Base-by-base conservation (phyloP, 1,140 invertebrate genomes). In the Panagrolaimus sp. region DNA sequence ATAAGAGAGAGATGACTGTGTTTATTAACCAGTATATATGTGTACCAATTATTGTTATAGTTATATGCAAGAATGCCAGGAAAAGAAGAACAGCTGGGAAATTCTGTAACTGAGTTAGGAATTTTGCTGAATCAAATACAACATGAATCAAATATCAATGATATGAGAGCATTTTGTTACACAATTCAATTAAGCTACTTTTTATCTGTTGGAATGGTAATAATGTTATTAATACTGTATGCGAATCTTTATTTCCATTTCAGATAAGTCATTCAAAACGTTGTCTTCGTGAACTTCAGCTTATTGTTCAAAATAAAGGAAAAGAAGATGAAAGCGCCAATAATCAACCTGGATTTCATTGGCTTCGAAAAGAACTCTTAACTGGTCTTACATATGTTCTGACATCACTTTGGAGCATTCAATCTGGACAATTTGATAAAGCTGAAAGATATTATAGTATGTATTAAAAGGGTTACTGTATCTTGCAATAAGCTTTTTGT, bases 331-430 rank as follows among this genome's bases (percentile, higher is more conserved):
- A 57, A 57, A 2, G 14, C n/a, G 51, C 51, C 1, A 38, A 38
- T 38, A 38, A 38, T 38, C n/a, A 13, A 2, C 20, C 14, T 1
- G 27, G 16, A 11, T 57, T 23, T 13, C 27, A 20, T 25, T 57
- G 51, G 51, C 51, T 57, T 16, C 51, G 51, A 57, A 57, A 57
- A 57, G 51, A 57, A 27, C 51, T 57, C 5, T 27, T 57, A 11
- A 57, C 51, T 5, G 51, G 51, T n/a, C n/a, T 57, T 5, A 57
- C 51, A 16, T 57, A 57, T 27, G 51, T 20, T 20, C 20, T 57
- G 51, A 57, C 51, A 1, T 0, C 51, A 23, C 51, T 57, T 27
- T 57, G 51, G 51, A 57, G 51, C 8, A 57, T 57, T 11, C 51
- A 57, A 25, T 57, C 51, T 13, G 51, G 51, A 9, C 51, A 57